Base-by-base conservation (phyloP, 2,113 vertebrate genomes). In the Proterorhinus semilunaris region DNA sequence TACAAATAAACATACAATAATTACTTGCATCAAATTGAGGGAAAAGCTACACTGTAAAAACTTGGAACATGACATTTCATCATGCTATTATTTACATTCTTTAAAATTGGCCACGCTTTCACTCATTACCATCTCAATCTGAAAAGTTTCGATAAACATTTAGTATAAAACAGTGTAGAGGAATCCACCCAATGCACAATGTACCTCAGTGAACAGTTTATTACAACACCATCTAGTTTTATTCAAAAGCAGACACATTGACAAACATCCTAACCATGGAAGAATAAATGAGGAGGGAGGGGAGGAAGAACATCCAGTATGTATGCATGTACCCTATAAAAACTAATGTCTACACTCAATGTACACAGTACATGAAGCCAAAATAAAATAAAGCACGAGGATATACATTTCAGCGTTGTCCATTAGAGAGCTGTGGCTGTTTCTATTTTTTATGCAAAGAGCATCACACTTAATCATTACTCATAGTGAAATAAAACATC, bases 201-300 rank as follows among this genome's bases (percentile, higher is more conserved):
- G 92, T 95, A 95, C 95, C 95, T 95, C 95, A 94, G 94, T 94
- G 93, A 96, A 96, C 93, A 95, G 94, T 98, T 99, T 99, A 99
- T 99, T 98, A 98, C 97, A 98, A 98, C 95, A 98, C 95, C 94
- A 95, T 94, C 95, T 96, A 97, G 88, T 82, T 92, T 92, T 95
- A 95, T 96, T 90, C 95, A 94, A 94, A 96, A 94, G 93, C 94
- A 96, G 92, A 83, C 91, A 96, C 95, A 95, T 95, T 94, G 96
- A 98, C 95, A 97, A 93, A 96, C 95, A 96, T 95, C 92, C 91
- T 83, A 91, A 91, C 92, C 93, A 92, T 82, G 91, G 90, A 94
- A 84, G 71, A 85, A 95, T 75, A 68, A 86, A 78, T 74, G 80
- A 77, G 66, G 69, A 52, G 66, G 53, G 68, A 65, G 69, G 71